phyloP scores from a whole-genome alignment of 2,888 invertebrate species.

The Girardia tigrina region DNA sequence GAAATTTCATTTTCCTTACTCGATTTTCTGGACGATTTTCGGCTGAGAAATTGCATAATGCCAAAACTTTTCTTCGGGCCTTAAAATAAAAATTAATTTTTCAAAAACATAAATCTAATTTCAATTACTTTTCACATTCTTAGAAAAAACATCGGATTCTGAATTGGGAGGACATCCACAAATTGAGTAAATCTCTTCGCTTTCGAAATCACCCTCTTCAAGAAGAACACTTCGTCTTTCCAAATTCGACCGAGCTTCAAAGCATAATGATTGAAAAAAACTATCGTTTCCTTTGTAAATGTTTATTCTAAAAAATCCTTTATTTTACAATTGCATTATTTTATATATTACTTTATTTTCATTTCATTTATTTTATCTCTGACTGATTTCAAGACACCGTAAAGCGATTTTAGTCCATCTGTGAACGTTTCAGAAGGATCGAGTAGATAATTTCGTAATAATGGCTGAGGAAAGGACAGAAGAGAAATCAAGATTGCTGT shows the following conservation, averaged over 20 bases:
- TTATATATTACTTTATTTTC: neutral
- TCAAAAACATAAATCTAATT: neutral
- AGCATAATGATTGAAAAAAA: neutral
- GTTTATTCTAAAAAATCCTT: neutral
- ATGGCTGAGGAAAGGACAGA: neutral
- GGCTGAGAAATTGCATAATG: neutral
- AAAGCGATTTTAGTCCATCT: neutral
- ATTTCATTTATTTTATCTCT: neutral
- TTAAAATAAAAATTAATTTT: too few species aligned
- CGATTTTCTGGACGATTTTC: neutral
- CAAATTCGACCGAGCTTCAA: neutral
- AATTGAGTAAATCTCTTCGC: neutral
- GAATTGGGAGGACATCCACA: neutral
- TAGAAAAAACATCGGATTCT: neutral
- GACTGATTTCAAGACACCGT: neutral
- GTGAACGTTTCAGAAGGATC: neutral
- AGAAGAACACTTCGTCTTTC: neutral
- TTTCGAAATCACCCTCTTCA: neutral
- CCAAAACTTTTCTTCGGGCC: neutral
- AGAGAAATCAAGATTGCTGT: neutral
- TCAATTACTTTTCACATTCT: neutral
- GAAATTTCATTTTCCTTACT: neutral
- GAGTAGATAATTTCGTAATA: conserved; percentile 2
- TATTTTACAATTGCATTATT: neutral
- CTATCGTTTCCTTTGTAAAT: neutral